A percentile compares a stretch with the other conserved stretches of the same genome.
Evolutionary conservation across 2,113 vertebrate genomes (phyloP).

Genomic region (Takifugu bimaculatus): DNA sequence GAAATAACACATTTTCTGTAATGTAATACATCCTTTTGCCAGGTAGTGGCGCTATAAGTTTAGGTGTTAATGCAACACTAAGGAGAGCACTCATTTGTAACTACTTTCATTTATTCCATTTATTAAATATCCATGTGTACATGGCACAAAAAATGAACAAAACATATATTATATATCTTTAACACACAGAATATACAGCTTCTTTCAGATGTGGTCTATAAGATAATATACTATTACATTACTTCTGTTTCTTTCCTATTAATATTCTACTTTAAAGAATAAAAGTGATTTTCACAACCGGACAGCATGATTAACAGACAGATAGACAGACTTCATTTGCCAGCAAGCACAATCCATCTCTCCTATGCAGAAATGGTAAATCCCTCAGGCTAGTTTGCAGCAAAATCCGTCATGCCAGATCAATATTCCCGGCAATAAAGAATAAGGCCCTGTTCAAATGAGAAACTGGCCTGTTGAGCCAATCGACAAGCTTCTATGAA

Average conservation of each 20-base stretch:
- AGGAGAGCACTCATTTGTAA: background rate
- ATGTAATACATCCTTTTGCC: slow-evolving; percentile 55
- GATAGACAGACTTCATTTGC: slow-evolving; percentile 44
- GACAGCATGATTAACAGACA: slow-evolving; percentile 38
- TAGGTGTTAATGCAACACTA: slow-evolving; percentile 8
- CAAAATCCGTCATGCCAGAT: slow-evolving; percentile 41
- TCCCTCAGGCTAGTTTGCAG: slow-evolving; percentile 42
- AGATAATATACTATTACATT: background rate
- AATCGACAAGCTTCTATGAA: slow-evolving; percentile 46
- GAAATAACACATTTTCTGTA: background rate
- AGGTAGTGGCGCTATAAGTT: slow-evolving; percentile 65
- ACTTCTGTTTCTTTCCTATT: background rate
- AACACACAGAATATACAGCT: background rate
- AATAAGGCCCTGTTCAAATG: slow-evolving; percentile 45
- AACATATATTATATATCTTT: no score
- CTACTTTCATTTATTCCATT: background rate
- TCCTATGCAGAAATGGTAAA: slow-evolving; percentile 22
- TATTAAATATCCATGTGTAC: background rate
- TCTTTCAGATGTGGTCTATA: background rate
- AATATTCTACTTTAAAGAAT: slow-evolving; percentile 1
- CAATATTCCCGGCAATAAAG: slow-evolving; percentile 51
- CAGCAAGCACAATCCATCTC: slow-evolving; percentile 28
- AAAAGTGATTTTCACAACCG: slow-evolving; percentile 31
- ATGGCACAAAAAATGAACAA: background rate
- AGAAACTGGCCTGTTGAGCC: slow-evolving; percentile 38